These are phyloP conservation scores for Pyrgilauda ruficollis DNA, from an alignment of 2,113 vertebrate genomes.

Conservation along the genomic window DNA sequence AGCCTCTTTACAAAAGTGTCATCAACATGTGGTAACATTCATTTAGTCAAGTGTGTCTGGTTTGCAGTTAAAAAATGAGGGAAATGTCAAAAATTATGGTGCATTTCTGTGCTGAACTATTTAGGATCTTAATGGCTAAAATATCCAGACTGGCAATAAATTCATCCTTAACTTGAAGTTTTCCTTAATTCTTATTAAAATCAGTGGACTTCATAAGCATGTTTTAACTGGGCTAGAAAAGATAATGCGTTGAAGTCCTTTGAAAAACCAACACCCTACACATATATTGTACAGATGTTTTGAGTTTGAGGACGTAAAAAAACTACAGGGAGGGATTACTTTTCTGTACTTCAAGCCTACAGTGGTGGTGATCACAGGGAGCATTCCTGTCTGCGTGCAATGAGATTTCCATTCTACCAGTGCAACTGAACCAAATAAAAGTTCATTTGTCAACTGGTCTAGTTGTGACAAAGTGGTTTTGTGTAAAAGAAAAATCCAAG, in stretches of 20 bases:
- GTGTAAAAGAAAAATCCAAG: background rate
- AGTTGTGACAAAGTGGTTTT: background rate
- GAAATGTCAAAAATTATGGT: background rate
- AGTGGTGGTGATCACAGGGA: background rate
- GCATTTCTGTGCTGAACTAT: background rate
- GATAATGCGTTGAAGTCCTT: background rate
- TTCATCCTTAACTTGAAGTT: background rate
- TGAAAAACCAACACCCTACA: background rate
- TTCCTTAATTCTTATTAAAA: background rate
- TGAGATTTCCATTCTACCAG: background rate
- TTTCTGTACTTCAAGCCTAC: background rate
- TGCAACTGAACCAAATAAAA: background rate
- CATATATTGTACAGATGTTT: background rate
- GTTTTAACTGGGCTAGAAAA: background rate
- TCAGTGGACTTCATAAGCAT: background rate
- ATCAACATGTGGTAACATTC: background rate
- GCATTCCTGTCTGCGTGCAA: background rate
- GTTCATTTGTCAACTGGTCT: background rate
- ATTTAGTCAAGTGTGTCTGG: background rate
- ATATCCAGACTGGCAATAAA: background rate
- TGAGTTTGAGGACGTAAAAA: background rate
- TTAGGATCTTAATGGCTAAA: background rate
- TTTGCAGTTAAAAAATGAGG: background rate
- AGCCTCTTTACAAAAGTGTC: background rate
- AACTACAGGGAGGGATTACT: background rate